Evolutionary conservation across 2,888 invertebrate species (phyloP), one percentile per base, ranked within the genome.

Genomic region (Microctonus hyperodae): DNA sequence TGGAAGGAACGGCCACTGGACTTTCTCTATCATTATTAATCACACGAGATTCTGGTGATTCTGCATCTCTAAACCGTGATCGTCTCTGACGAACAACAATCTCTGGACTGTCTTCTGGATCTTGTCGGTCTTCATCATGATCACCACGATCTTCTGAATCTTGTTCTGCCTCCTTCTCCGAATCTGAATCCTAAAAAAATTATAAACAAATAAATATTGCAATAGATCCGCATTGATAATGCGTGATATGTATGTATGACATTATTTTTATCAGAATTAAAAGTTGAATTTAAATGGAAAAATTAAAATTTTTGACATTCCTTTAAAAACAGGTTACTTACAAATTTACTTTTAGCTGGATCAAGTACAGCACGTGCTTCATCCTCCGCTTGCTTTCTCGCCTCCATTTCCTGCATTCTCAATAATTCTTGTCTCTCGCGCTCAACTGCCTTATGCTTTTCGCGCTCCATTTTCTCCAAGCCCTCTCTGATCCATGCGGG

Each of bases 401-500:
- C 86, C 71, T 86, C 85, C n/a, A 86, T 79, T 78, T 85, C 85
- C 76, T 88, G 88, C 75, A 90, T 90, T 62, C 88, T 86, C 71
- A 89, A 88, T 72, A 88, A 87, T 76, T 88, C 87, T 74, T 91
- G 89, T 71, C 90, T 87, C 77, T 93, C 92, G 63, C 90, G 89
- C 80, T 96, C 96, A 74, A 94, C 87, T 72, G 96, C 95, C 76
- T 90, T 92, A 78, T 91, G 90, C 79, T 97, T 96, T 76, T 97
- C 96, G 25, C 94, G 88, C 83, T 98, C 98, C 95, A 98, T 97
- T 87, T 98, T 98, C 81, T 98, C 98, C 73, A 98, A 85, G 35
- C 97, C 97, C 87, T 96, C 97, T 83, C 97, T 88, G 73, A 98
- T 97, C 98, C 98, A 98, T 0, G 94, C 95, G n/a, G 98, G 98